Percentiles rank a stretch among this genome's conserved stretches.
Conservation (phyloP, 2,888 invertebrate genomes). For the Tiliacea citrago region DNA sequence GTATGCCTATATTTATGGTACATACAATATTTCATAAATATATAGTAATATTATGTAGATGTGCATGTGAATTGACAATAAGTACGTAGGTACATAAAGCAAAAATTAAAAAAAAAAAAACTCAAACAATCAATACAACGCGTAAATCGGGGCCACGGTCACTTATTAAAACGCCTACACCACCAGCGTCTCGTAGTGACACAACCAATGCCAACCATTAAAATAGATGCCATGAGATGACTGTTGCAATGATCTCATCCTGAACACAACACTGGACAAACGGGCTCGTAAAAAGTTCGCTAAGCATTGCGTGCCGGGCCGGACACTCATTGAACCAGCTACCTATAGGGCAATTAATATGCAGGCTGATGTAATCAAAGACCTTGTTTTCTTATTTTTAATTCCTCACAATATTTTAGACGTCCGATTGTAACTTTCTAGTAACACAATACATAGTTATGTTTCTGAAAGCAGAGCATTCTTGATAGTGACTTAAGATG, state of each 20-base stretch:
- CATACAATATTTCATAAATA: too few relatives aligned
- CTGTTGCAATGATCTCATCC: constrained; percentile 68
- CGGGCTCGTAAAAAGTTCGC: constrained; percentile 55
- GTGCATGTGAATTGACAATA: constrained; percentile 1
- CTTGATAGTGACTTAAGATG: background rate
- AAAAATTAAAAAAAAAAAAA: constrained; percentile 32
- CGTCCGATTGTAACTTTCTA: constrained; percentile 20
- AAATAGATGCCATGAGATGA: constrained; percentile 68
- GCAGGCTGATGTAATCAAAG: constrained; percentile 38
- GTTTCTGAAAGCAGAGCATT: constrained; percentile 2
- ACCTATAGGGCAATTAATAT: constrained; percentile 7
- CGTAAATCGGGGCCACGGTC: constrained; percentile 81
- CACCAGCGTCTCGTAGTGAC: constrained; percentile 68
- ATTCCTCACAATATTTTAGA: background rate
- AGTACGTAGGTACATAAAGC: background rate
- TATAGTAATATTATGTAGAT: too few relatives aligned
- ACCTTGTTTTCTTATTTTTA: constrained; percentile 12
- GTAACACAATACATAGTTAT: constrained; percentile 6
- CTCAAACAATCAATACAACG: constrained; percentile 50
- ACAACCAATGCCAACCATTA: constrained; percentile 70
- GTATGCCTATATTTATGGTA: too few relatives aligned
- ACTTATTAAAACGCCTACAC: constrained; percentile 80
- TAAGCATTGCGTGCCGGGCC: constrained; percentile 26
- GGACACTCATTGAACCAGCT: constrained; percentile 24
- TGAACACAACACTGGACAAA: constrained; percentile 61